Base-by-base conservation (phyloP, 1,140 invertebrate genomes). In the Tetragnatha versicolor region DNA sequence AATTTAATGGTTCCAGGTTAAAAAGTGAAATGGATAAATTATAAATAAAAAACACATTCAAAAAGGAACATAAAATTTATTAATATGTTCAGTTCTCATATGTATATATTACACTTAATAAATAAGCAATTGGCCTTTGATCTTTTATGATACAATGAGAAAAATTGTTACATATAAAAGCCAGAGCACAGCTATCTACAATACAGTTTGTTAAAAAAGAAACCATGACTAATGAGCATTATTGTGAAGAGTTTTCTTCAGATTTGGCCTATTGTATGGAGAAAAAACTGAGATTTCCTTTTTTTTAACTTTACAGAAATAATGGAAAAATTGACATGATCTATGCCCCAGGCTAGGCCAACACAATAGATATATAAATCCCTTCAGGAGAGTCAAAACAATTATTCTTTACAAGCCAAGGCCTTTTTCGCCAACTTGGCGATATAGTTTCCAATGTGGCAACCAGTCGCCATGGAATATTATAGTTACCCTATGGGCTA, bases 91-190 rank as follows among this genome's bases (percentile, higher is more conserved):
- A 75, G 72, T 75, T 75, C 72, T 75, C 72, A 75, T 75, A 75
- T 75, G 72, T 75, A 75, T 72, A 72, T 75, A 75, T 75, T 75
- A 75, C 72, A 75, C 58, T 75, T 75, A 75, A 75, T 75, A 75
- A 75, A 75, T 75, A 75, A 75, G 72, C 72, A 63, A 63, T 75
- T 63, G 42, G 72, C 72, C 58, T 75, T 75, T 75, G 72, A 75
- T 75, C 72, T 75, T 75, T 73, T 75, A 75, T 75, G 58, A 60
- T 75, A 75, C 58, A 75, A 75, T 61, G 72, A 75, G 72, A 60
- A 70, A 75, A 75, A 45, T 60, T 60, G 39, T 75, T 61, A 75
- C 72, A 75, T 75, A 75, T 75, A 75, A 75, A 75, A 75, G 72
- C 72, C 72, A 75, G 72, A 75, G 39, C 72, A 75, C 72, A 75